Conservation (phyloP, 2,888 invertebrate species). For the Zaprionus bogoriensis region DNA sequence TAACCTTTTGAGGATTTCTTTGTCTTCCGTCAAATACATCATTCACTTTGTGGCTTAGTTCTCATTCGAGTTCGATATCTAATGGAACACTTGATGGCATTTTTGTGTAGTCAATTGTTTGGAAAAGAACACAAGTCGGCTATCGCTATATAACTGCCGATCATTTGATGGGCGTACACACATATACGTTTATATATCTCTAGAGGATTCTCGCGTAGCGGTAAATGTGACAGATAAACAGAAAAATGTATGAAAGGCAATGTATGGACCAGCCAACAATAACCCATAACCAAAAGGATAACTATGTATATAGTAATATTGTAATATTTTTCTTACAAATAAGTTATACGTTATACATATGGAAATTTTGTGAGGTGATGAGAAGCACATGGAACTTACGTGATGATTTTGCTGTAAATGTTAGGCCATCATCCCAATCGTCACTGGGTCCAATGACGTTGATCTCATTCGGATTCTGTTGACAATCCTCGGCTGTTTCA, state of each 20-base stretch:
- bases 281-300: conserved; percentile 27
- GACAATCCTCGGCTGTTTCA: conserved; percentile 84
- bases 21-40: conserved; percentile 19
- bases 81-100: conserved; percentile 59
- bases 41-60: conserved; percentile 22
- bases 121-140: conserved; percentile 44
- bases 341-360: background rate
- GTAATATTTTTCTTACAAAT: conserved; percentile 4
- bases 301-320: conserved; percentile 6
- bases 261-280: conserved; percentile 36
- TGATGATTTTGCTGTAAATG: conserved; percentile 94
- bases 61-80: conserved; percentile 29
- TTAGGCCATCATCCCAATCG: conserved; percentile 94
- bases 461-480: conserved; percentile 81
- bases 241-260: conserved; percentile 25
- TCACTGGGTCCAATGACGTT: conserved; percentile 84
- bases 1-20: conserved; percentile 45
- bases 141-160: conserved; percentile 50
- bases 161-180: conserved; percentile 10
- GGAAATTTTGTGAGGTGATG: too few relatives aligned
- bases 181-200: conserved; percentile 11
- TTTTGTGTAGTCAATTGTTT: conserved; percentile 67
- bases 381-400: conserved; percentile 87
- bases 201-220: conserved; percentile 19
- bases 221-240: conserved; percentile 22